phyloP scores from a whole-genome alignment of 2,113 vertebrate species.

The Larimichthys crocea region DNA sequence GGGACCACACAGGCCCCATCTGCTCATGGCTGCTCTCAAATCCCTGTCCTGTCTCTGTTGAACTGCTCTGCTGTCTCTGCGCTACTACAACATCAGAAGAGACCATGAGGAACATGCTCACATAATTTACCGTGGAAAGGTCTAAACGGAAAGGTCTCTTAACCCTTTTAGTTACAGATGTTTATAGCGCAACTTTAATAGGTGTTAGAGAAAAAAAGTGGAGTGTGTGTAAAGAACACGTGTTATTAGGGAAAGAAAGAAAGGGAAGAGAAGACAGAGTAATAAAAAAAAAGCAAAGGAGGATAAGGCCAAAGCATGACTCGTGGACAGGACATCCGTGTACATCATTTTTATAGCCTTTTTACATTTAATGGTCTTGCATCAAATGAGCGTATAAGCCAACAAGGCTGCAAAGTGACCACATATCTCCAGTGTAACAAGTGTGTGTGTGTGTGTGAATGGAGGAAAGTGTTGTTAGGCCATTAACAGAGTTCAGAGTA shows the following conservation, averaged over 20 bases:
- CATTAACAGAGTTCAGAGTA: slow-evolving; percentile 10
- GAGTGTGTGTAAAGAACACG: not conserved
- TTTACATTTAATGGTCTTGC: slow-evolving; percentile 24
- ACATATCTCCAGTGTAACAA: not conserved
- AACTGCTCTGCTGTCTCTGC: slow-evolving; percentile 5
- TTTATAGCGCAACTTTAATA: slow-evolving; percentile 16
- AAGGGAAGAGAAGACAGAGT: not conserved
- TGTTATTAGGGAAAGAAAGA: slow-evolving; percentile 5
- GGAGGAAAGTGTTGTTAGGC: not conserved
- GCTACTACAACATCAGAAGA: slow-evolving; percentile 8
- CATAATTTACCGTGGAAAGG: slow-evolving; percentile 33
- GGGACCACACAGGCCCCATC: slow-evolving; percentile 50
- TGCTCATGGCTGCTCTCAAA: slow-evolving; percentile 33
- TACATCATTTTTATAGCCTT: slow-evolving; percentile 42
- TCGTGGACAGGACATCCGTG: not conserved
- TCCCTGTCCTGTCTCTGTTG: not conserved
- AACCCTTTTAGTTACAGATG: slow-evolving; percentile 22
- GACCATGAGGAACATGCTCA: not conserved
- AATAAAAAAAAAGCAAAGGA: slow-evolving; percentile 5
- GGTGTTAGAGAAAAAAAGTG: not conserved
- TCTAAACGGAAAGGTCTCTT: slow-evolving; percentile 11
- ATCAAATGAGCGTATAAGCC: not conserved
- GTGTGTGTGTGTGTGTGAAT: not conserved
- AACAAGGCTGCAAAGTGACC: not conserved
- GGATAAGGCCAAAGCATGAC: slow-evolving; percentile 21